Percentiles rank a stretch among this genome's conserved stretches.
phyloP scores from a whole-genome alignment of 2,797 vertebrate species.

The Microctenopoma stevenorrisi region DNA sequence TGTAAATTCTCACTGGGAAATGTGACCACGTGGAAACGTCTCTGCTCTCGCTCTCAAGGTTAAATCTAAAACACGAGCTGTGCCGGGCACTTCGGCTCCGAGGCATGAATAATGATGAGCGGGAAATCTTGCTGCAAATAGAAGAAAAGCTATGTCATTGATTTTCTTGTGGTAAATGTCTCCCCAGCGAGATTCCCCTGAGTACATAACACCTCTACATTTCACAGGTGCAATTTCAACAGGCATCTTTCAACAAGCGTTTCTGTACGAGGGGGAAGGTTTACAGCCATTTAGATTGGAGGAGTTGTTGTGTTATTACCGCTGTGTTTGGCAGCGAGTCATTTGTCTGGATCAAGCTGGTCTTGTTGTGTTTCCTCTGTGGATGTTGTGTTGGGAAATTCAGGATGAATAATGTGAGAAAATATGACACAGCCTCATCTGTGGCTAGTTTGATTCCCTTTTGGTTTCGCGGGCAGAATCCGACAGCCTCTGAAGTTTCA shows the following conservation, averaged over 20 bases:
- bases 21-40: slow-evolving; percentile 16
- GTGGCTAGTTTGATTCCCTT: not conserved
- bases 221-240: not conserved
- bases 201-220: not conserved
- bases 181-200: not conserved
- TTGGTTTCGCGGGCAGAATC: not conserved
- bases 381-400: not conserved
- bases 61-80: slow-evolving; percentile 30
- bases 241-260: too few species aligned
- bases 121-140: not conserved
- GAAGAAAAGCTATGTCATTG: not conserved
- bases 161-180: not conserved
- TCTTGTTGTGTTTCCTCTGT: too few species aligned
- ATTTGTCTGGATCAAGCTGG: too few species aligned
- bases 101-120: slow-evolving; percentile 52
- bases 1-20: slow-evolving; percentile 22
- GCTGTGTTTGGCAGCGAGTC: too few species aligned
- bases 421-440: not conserved
- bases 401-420: not conserved
- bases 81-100: slow-evolving; percentile 24
- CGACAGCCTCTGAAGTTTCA: not conserved
- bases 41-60: slow-evolving; percentile 45
- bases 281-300: too few species aligned
- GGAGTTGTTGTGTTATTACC: too few species aligned
- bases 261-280: too few species aligned